phyloP scores from a whole-genome alignment of 2,888 invertebrate genomes.

The Subacronicta megacephala region DNA sequence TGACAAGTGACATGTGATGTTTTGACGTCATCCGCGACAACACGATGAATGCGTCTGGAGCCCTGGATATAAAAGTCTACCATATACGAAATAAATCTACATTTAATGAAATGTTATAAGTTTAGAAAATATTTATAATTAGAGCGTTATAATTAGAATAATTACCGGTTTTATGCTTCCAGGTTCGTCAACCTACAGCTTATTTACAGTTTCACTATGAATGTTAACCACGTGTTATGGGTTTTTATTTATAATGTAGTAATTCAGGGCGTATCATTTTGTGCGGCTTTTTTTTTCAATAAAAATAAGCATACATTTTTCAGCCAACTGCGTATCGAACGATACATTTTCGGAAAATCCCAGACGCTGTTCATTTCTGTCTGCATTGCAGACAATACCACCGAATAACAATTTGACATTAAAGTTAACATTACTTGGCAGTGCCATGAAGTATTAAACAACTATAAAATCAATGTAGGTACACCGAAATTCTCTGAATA shows the following conservation, averaged over 20 bases:
- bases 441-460: conserved; percentile 33
- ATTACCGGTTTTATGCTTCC: conserved; percentile 6
- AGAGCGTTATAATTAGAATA: conserved; percentile 12
- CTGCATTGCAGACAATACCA: conserved; percentile 7
- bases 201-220: conserved; percentile 3
- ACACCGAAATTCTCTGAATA: conserved; percentile 36
- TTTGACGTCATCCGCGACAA: conserved; percentile 38
- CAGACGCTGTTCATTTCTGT: conserved; percentile 6
- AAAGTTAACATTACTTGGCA: conserved; percentile 38
- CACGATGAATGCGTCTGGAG: conserved; percentile 12
- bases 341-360: not conserved
- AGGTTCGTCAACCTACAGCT: conserved; percentile 4
- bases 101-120: not conserved
- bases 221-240: too few relatives aligned
- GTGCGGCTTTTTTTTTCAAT: too few relatives aligned
- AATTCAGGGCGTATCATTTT: too few relatives aligned
- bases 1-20: conserved; percentile 43
- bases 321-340: not conserved
- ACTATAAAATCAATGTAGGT: conserved; percentile 39
- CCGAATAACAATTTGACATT: conserved; percentile 20
- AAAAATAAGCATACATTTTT: too few relatives aligned
- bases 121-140: conserved; percentile 12
- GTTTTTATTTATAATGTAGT: not conserved
- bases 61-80: too few relatives aligned
- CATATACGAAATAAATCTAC: too few relatives aligned